Conservation (phyloP, 2,888 invertebrate genomes). For the Caenorhabditis imperialis region DNA sequence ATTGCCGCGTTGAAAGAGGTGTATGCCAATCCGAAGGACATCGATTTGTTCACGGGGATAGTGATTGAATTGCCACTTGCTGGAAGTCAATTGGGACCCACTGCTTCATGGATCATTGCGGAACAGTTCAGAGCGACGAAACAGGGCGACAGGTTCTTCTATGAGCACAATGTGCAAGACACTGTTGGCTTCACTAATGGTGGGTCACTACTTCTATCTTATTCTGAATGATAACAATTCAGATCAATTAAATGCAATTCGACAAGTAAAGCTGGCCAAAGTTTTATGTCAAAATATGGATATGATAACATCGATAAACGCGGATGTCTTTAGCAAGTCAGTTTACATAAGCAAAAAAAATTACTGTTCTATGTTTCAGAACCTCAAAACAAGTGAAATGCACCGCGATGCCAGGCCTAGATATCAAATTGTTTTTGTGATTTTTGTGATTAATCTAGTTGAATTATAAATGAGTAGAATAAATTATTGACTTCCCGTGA, state of each 20-base stretch:
- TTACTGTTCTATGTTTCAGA: too few species aligned
- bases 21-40: constrained; percentile 59
- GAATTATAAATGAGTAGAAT: too few species aligned
- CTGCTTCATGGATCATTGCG: constrained; percentile 61
- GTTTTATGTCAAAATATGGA: constrained; percentile 36
- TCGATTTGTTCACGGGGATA: constrained; percentile 64
- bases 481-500: too few species aligned
- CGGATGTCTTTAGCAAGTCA: constrained; percentile 54
- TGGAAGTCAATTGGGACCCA: constrained; percentile 61
- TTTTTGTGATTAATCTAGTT: too few species aligned
- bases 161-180: constrained; percentile 35
- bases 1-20: constrained; percentile 49
- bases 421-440: too few species aligned
- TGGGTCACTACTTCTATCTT: neutral
- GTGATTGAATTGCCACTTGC: constrained; percentile 57
- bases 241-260: constrained; percentile 36
- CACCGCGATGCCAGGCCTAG: too few species aligned
- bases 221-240: neutral
- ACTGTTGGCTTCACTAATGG: constrained; percentile 42
- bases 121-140: constrained; percentile 61
- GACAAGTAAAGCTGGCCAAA: constrained; percentile 33
- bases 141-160: constrained; percentile 66
- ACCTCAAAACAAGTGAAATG: too few species aligned
- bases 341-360: too few species aligned
- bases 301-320: constrained; percentile 30